phyloP scores from a whole-genome alignment of 2,888 invertebrate species.

The Hirtodrosophila trivittata region DNA sequence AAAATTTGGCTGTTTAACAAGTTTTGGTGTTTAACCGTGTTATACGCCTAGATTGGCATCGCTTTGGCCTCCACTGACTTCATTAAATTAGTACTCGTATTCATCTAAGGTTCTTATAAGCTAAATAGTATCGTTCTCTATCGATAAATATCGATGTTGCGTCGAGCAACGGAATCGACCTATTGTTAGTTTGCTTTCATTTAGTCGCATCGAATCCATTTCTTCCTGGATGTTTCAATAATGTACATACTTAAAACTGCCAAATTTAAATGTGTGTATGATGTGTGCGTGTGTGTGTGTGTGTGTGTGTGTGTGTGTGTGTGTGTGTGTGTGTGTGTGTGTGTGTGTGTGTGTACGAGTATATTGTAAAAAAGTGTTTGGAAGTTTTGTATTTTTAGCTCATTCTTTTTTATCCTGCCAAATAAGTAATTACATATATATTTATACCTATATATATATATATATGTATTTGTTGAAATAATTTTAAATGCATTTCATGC shows the following conservation, averaged over 20 bases:
- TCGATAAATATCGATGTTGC: conserved; percentile 1
- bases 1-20: too few relatives aligned
- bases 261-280: too few relatives aligned
- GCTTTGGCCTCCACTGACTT: conserved; percentile 44
- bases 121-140: conserved; percentile 53
- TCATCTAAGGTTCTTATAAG: conserved; percentile 47
- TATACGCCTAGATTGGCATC: conserved; percentile 41
- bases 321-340: too few relatives aligned
- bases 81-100: conserved; percentile 27
- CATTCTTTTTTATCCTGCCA: too few relatives aligned
- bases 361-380: conserved; percentile 51
- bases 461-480: conserved; percentile 43
- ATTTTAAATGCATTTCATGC: conserved; percentile 75
- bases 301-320: too few relatives aligned
- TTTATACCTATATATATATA: conserved; percentile 30
- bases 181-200: too few relatives aligned
- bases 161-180: too few relatives aligned
- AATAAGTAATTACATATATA: conserved; percentile 32
- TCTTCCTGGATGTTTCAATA: too few relatives aligned
- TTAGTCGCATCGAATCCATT: conserved; percentile 6
- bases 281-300: too few relatives aligned
- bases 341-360: too few relatives aligned
- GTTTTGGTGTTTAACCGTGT: conserved; percentile 23
- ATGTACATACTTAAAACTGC: too few relatives aligned
- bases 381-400: conserved; percentile 53